A percentile compares a stretch with the other conserved stretches of the same genome.
These are phyloP conservation scores for Dryobotodes eremita DNA, from an alignment of 2,888 invertebrate genomes.

Conservation along the genomic window DNA sequence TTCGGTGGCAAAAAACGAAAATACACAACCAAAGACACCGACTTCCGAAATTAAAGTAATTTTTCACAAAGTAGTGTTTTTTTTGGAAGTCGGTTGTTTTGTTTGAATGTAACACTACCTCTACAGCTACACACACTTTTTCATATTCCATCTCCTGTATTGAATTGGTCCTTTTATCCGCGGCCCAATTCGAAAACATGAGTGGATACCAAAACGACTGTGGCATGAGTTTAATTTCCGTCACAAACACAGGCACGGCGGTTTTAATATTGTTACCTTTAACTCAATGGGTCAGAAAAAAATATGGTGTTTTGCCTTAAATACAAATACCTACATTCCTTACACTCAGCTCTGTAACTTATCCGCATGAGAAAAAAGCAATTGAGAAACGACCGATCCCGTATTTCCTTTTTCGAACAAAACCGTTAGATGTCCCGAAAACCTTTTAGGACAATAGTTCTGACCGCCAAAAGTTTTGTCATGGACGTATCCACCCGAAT, in stretches of 20 bases:
- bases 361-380: conserved; percentile 20
- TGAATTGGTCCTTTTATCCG: not conserved
- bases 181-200: conserved; percentile 12
- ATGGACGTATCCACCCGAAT: not conserved
- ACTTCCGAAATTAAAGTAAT: too few relatives aligned
- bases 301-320: not conserved
- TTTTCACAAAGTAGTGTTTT: too few relatives aligned
- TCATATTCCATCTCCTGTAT: not conserved
- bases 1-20: too few relatives aligned
- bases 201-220: conserved; percentile 9
- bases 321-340: not conserved
- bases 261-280: not conserved
- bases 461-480: not conserved
- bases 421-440: conserved; percentile 10
- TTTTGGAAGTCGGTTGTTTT: too few relatives aligned
- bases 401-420: not conserved
- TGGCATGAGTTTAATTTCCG: conserved; percentile 32
- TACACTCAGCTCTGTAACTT: not conserved
- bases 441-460: conserved; percentile 19
- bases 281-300: conserved; percentile 19
- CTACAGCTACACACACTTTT: not conserved
- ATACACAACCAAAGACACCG: too few relatives aligned
- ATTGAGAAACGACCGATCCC: conserved; percentile 12
- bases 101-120: too few relatives aligned
- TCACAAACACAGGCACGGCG: not conserved